Percentiles rank a stretch among this genome's conserved stretches.
phyloP scores from a whole-genome alignment of 1,140 invertebrate species.

The Gonioctena quinquepunctata region DNA sequence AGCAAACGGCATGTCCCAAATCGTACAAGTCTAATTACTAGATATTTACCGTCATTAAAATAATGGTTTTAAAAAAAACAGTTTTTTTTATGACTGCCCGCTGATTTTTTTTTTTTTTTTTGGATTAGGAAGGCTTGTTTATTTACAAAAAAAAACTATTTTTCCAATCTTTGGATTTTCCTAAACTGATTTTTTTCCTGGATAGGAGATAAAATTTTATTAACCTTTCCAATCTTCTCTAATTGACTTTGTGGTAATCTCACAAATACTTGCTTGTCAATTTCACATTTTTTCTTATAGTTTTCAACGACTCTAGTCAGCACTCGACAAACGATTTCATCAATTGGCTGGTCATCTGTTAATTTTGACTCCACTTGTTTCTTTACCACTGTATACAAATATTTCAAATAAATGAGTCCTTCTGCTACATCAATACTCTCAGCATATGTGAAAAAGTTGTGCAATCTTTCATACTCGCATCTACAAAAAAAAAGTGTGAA shows the following conservation, averaged over 20 bases:
- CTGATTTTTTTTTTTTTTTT: too few relatives aligned
- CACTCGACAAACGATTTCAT: constrained; percentile 25
- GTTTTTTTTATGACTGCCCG: too few relatives aligned
- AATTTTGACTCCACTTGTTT: constrained; percentile 22
- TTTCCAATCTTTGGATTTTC: too few relatives aligned
- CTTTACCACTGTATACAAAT: constrained; percentile 27
- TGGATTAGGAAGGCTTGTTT: too few relatives aligned
- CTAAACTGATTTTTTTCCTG: too few relatives aligned
- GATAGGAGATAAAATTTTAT: too few relatives aligned
- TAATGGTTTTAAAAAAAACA: too few relatives aligned
- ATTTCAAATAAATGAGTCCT: constrained; percentile 33
- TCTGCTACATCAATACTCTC: constrained; percentile 13
- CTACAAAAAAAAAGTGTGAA: constrained; percentile 23
- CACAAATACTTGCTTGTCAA: constrained; percentile 25
- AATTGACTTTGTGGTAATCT: constrained; percentile 28
- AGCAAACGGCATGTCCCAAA: too few relatives aligned
- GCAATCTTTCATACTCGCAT: constrained; percentile 31
- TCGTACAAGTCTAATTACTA: too few relatives aligned
- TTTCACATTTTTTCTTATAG: constrained; percentile 9
- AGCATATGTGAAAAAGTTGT: constrained; percentile 33
- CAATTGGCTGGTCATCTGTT: constrained; percentile 30
- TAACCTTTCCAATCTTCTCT: constrained; percentile 27
- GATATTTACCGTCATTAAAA: too few relatives aligned
- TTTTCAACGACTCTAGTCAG: constrained; percentile 27
- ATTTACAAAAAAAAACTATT: too few relatives aligned